These are phyloP conservation scores for Hyperoplus immaculatus DNA, from an alignment of 2,797 vertebrate species.

Conservation along the genomic window DNA sequence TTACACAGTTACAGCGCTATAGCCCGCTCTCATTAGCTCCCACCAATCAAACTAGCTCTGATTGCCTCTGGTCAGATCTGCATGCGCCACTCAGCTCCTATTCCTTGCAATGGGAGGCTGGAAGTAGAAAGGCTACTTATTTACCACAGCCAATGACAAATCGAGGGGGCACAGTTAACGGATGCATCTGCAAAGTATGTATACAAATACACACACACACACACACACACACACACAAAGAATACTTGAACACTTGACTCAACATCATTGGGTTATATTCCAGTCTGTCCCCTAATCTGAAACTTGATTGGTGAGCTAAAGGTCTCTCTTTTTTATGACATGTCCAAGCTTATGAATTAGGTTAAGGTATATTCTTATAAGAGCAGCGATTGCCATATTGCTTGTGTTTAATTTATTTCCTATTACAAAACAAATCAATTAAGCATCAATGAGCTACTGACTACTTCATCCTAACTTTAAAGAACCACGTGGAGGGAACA, in stretches of 20 bases:
- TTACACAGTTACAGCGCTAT: conserved; percentile 52
- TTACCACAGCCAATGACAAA: conserved; percentile 80
- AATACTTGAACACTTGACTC: conserved; percentile 58
- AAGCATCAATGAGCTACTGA: conserved; percentile 78
- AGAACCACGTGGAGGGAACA: conserved; percentile 72
- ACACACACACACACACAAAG: conserved; percentile 62
- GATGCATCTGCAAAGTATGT: conserved; percentile 59
- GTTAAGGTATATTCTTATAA: conserved; percentile 58
- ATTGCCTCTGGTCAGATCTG: conserved; percentile 66
- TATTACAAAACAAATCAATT: conserved; percentile 75
- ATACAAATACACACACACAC: conserved; percentile 5
- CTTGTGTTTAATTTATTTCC: conserved; percentile 75
- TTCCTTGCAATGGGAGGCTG: conserved; percentile 43
- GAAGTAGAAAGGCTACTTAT: conserved; percentile 67
- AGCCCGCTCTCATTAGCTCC: conserved; percentile 71
- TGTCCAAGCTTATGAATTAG: conserved; percentile 71
- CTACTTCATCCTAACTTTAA: conserved; percentile 70
- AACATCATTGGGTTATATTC: conserved; percentile 61
- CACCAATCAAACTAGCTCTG: conserved; percentile 69
- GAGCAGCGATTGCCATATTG: conserved; percentile 57
- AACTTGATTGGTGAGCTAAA: conserved; percentile 67
- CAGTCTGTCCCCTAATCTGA: conserved; percentile 64
- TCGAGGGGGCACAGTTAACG: conserved; percentile 78
- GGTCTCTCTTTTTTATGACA: conserved; percentile 68
- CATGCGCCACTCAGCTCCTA: conserved; percentile 49